These are phyloP conservation scores for Pristionchus entomophagus DNA, from an alignment of 2,888 invertebrate genomes.

Conservation along the genomic window DNA sequence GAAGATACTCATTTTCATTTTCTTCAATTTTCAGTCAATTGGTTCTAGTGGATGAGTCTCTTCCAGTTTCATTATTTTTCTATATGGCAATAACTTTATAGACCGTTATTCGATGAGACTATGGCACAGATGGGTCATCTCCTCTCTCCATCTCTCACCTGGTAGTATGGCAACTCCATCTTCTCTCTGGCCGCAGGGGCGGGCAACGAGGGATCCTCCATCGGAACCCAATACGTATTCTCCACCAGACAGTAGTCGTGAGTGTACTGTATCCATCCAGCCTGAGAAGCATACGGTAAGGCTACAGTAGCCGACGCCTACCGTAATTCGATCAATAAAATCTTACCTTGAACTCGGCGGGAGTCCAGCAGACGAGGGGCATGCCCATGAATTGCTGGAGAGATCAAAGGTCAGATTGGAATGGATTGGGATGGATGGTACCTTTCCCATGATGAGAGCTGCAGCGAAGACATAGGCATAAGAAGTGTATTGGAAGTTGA, in stretches of 20 bases:
- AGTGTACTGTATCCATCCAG: slow-evolving; percentile 78
- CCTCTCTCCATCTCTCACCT: slow-evolving; percentile 52
- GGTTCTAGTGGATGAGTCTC: too few relatives aligned
- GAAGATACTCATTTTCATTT: neutral
- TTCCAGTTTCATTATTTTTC: too few relatives aligned
- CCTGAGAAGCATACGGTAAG: neutral
- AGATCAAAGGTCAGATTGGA: neutral
- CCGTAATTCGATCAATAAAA: neutral
- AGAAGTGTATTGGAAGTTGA: slow-evolving; percentile 77
- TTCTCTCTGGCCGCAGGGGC: slow-evolving; percentile 57
- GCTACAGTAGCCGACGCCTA: neutral
- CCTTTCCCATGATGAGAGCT: slow-evolving; percentile 77
- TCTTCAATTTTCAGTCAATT: too few relatives aligned
- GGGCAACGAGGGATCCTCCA: slow-evolving; percentile 64
- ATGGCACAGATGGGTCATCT: too few relatives aligned
- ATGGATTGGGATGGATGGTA: slow-evolving; percentile 53
- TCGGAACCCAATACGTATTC: slow-evolving; percentile 77
- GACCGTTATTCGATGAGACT: too few relatives aligned
- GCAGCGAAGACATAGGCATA: slow-evolving; percentile 77
- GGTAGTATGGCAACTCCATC: slow-evolving; percentile 69
- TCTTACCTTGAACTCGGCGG: slow-evolving; percentile 70
- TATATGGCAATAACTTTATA: too few relatives aligned
- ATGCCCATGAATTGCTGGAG: slow-evolving; percentile 65
- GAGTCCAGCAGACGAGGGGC: slow-evolving; percentile 73
- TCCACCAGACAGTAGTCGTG: slow-evolving; percentile 79